Base-by-base conservation (phyloP, 2,888 invertebrate species). In the Spatulosminthurus flaviceps region DNA sequence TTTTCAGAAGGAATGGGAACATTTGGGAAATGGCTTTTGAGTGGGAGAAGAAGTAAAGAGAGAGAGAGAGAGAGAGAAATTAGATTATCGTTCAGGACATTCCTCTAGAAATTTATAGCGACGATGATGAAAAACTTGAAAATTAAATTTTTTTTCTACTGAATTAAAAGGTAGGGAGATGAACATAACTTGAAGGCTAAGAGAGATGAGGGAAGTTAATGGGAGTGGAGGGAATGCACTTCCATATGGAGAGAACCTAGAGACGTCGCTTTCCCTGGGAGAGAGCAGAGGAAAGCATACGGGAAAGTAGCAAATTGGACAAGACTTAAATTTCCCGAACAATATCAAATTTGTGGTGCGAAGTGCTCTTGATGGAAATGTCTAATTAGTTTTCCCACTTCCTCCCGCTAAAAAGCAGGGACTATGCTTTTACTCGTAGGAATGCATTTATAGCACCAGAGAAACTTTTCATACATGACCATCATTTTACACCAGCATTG, bases 291-390 rank as follows among this genome's bases (percentile, higher is more conserved):
- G 72, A 72, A 41, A 43, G 73, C 26, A 29, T 24, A 60, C 19
- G 70, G 21, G 34, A n/a, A 64, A 24, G 42, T 21, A 69, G 76
- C 16, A 67, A 67, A 76, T 67, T 66, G 67, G 66, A 76, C 70
- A 78, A 78, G 72, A 66, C 21, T 72, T 22, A 42, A 66, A 78
- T 69, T 77, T 77, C 9, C n/a, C 43, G 24, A 77, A 69, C 77
- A 77, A 69, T 77, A 77, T 77, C 51, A 69, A 77, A 78, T 78
- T 78, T 78, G 71, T 71, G 78, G 78, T 73, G 72, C 41, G 71
- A 78, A 78, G 78, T 72, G 78, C 78, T 64, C 70, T 78, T 72
- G 78, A 78, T 76, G 76, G 76, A 76, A 76, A 76, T 76, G 76
- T 76, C 76, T 76, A 76, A 76, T 76, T 76, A 76, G 76, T 75